Evolutionary conservation across 2,113 vertebrate genomes (phyloP).

Genomic region (zebrafish (Danio rerio)): GRCz12tu NC_133185.1:28385501-28386000

Average conservation of each 20-base stretch:
- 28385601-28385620: neutral
- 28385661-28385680: neutral
- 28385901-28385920: neutral
- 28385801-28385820: too few species aligned
- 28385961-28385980: neutral
- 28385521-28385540: neutral
- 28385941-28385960: neutral
- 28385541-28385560: neutral
- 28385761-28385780: neutral
- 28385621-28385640: neutral
- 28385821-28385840: neutral
- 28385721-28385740: conserved; percentile 15
- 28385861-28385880: neutral
- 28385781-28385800: neutral
- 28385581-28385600: too few species aligned
- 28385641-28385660: neutral
- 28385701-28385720: conserved; percentile 7
- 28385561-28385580: too few species aligned
- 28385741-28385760: neutral
- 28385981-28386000: too few species aligned
- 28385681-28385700: neutral
- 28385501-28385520: neutral
- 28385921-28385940: neutral
- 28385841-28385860: neutral
- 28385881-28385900: neutral